These are phyloP conservation scores for Zaprionus ornatus DNA, from an alignment of 1,140 invertebrate genomes.

Conservation along the genomic window DNA sequence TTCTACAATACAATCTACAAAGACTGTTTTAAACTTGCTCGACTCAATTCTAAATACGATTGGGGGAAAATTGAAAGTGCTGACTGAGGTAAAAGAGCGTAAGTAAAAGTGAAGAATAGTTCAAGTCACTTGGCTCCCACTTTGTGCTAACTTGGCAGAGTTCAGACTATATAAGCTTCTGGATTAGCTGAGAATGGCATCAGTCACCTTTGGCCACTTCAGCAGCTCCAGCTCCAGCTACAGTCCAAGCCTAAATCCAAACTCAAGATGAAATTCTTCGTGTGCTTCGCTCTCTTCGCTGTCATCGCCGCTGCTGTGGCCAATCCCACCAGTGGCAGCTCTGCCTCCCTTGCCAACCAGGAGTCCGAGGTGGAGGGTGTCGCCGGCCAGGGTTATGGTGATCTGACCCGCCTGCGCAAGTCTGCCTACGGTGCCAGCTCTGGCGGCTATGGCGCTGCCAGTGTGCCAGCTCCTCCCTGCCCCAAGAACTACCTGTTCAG, in stretches of 20 bases:
- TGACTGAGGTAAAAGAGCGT: conserved; percentile 36
- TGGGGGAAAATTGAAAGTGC: conserved; percentile 12
- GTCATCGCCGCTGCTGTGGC: conserved; percentile 60
- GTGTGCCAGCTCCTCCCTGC: conserved; percentile 69
- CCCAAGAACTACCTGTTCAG: conserved; percentile 80
- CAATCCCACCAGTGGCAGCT: conserved; percentile 45
- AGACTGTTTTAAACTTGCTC: not conserved
- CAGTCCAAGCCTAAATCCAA: conserved; percentile 16
- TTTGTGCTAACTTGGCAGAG: conserved; percentile 58
- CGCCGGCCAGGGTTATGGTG: conserved; percentile 50
- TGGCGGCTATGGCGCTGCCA: conserved; percentile 66
- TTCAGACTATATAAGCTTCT: conserved; percentile 57
- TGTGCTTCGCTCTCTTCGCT: conserved; percentile 69
- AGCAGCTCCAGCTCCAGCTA: conserved; percentile 25
- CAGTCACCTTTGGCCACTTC: conserved; percentile 72
- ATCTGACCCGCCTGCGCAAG: conserved; percentile 74
- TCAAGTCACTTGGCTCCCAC: conserved; percentile 33
- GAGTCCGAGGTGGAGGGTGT: conserved; percentile 52
- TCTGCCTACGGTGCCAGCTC: conserved; percentile 68
- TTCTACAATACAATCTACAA: not conserved
- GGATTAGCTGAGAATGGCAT: conserved; percentile 36
- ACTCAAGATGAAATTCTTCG: conserved; percentile 75
- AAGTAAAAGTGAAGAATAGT: conserved; percentile 50
- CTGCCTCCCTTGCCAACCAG: conserved; percentile 38
- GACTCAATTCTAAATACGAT: conserved; percentile 1